Conservation (phyloP, 1,140 invertebrate genomes). For the Scaptodrosophila lebanonensis region DNA sequence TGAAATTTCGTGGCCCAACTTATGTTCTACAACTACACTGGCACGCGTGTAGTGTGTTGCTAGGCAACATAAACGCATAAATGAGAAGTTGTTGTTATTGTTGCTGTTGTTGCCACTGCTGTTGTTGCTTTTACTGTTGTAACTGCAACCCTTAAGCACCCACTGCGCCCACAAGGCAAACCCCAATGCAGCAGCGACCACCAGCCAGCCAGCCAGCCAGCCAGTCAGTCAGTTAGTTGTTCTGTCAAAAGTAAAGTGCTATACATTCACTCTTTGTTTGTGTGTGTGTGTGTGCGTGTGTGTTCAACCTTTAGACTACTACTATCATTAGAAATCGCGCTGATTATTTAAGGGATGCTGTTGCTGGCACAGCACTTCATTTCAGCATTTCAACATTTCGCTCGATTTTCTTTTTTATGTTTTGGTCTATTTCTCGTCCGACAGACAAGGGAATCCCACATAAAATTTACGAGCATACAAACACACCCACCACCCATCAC, state of each 20-base stretch:
- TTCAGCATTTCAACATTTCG: not conserved
- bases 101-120: slow-evolving; percentile 47
- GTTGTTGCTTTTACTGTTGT: slow-evolving; percentile 41
- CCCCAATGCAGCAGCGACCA: not conserved
- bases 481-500: too few relatives aligned
- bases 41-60: too few relatives aligned
- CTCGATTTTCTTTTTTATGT: too few relatives aligned
- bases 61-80: slow-evolving; percentile 16
- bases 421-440: too few relatives aligned
- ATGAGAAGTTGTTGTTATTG: slow-evolving; percentile 47
- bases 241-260: too few relatives aligned
- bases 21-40: too few relatives aligned
- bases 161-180: slow-evolving; percentile 1
- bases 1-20: slow-evolving; percentile 58
- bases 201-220: slow-evolving; percentile 3
- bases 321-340: slow-evolving; percentile 37
- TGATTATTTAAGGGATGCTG: slow-evolving; percentile 51
- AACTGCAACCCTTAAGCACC: slow-evolving; percentile 64
- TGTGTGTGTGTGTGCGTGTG: slow-evolving; percentile 20
- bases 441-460: slow-evolving; percentile 23
- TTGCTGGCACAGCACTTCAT: slow-evolving; percentile 21
- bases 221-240: slow-evolving; percentile 29
- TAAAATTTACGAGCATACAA: slow-evolving; percentile 32
- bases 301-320: slow-evolving; percentile 34
- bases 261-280: slow-evolving; percentile 1